A percentile compares a stretch with the other conserved stretches of the same genome.
Evolutionary conservation across 1,140 invertebrate genomes (phyloP).

Genomic region (Pseudomyrmex concolor): DNA sequence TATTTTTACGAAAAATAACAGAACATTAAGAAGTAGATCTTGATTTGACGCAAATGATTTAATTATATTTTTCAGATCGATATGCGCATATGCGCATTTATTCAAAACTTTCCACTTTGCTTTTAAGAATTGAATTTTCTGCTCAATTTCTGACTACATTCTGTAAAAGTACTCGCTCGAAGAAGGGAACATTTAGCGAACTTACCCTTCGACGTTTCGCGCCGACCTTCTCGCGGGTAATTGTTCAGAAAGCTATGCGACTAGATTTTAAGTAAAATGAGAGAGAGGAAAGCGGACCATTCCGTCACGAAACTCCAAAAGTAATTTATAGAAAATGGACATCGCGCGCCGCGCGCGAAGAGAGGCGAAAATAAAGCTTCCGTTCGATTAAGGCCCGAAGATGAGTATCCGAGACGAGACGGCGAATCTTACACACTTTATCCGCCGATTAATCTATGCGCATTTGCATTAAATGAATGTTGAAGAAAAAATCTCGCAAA

Average conservation of each 20-base stretch:
- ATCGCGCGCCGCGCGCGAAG: not conserved
- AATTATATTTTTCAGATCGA: not conserved
- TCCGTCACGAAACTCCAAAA: constrained; percentile 53
- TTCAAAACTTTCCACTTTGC: not conserved
- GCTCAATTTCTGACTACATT: constrained; percentile 9
- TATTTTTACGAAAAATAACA: not conserved
- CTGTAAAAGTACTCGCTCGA: constrained; percentile 23
- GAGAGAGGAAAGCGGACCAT: constrained; percentile 25
- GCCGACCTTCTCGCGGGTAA: constrained; percentile 36
- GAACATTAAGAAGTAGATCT: not conserved
- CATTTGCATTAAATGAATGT: constrained; percentile 6
- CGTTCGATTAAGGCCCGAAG: constrained; percentile 40
- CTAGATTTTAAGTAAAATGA: constrained; percentile 56
- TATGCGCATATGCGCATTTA: constrained; percentile 10
- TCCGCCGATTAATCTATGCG: constrained; percentile 1
- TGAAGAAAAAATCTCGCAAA: constrained; percentile 12
- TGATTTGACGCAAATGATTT: not conserved
- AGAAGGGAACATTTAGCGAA: constrained; percentile 35
- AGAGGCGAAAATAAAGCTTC: constrained; percentile 46
- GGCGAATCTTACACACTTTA: constrained; percentile 22
- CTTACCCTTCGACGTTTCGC: constrained; percentile 11
- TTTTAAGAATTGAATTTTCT: constrained; percentile 30
- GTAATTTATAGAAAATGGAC: constrained; percentile 57
- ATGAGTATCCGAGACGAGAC: constrained; percentile 4
- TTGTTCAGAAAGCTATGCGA: constrained; percentile 59